Base-by-base conservation (phyloP, 2,888 invertebrate genomes). In the Rotaria magnacalcarata region DNA sequence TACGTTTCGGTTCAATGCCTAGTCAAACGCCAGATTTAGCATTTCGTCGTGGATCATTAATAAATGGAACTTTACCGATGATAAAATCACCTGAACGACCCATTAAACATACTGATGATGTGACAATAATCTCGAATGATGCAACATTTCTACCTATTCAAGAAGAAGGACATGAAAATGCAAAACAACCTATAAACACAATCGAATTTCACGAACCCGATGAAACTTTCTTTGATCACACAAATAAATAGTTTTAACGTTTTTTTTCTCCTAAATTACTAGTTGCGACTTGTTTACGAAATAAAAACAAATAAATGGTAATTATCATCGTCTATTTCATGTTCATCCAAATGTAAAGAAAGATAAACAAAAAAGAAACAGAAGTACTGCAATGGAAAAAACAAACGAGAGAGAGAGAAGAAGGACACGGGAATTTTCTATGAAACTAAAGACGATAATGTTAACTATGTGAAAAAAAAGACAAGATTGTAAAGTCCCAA, bases 361-460 rank as follows among this genome's bases (percentile, higher is more conserved):
- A 19, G 34, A 27, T 11, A 50, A 5, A 50, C 2, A 50, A 50
- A 14, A 50, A 11, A 14, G 14, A 50, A 50, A 50, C 50, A 50
- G 34, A 24, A n/a, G 21, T 16, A 80, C 41, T 24, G 19, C 47
- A 24, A 80, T 47, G 47, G 47, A 80, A 80, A 75, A 47, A 47
- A 41, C 47, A 80, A 80, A 80, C 34, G 80, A 80, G 19, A n/a
- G 47, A 34, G 34, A 34, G 34, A 34, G 34, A 34, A 34, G 34
- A 47, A 80, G 67, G 67, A 67, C 19, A 67, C 16, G 67, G 67
- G 67, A 67, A 16, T 27, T 34, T 67, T 67, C 67, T 67, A 67
- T 67, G 67, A 67, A 67, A 67, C 67, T 67, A 67, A 67, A 34
- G 67, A 67, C 67, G 67, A 67, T 41, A 67, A 67, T 34, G 19